A percentile compares a stretch with the other conserved stretches of the same genome.
Conservation (phyloP, 2,113 vertebrate genomes). For the Pluvianellus socialis region DNA sequence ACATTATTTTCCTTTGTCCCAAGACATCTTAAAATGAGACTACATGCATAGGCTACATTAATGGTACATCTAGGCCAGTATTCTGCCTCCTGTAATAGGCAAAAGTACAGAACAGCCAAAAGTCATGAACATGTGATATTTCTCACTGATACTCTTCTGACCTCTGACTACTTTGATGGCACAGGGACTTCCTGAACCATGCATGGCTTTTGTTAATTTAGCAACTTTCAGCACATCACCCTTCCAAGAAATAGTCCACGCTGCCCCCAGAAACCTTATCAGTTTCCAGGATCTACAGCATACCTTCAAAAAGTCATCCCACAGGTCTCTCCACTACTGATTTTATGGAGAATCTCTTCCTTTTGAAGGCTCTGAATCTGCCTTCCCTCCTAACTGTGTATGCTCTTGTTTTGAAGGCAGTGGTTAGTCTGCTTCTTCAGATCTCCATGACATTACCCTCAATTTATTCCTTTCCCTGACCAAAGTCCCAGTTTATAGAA, state of each 20-base stretch:
- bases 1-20: neutral
- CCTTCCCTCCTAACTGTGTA: neutral
- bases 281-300: neutral
- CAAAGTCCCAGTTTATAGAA: neutral
- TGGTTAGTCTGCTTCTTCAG: neutral
- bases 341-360: neutral
- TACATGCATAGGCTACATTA: neutral
- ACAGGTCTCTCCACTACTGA: neutral
- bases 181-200: neutral
- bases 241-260: rapidly evolving
- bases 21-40: neutral
- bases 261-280: neutral
- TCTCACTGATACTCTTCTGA: neutral
- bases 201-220: neutral
- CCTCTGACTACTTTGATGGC: neutral
- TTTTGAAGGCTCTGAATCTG: neutral
- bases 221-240: neutral
- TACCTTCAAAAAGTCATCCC: neutral
- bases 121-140: rapidly evolving
- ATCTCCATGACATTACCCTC: neutral
- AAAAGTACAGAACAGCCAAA: neutral
- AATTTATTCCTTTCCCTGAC: neutral
- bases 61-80: neutral
- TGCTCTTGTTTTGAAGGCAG: neutral
- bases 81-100: neutral